Conservation (phyloP, 1,140 invertebrate genomes). For the Ditylenchus dipsaci region DNA sequence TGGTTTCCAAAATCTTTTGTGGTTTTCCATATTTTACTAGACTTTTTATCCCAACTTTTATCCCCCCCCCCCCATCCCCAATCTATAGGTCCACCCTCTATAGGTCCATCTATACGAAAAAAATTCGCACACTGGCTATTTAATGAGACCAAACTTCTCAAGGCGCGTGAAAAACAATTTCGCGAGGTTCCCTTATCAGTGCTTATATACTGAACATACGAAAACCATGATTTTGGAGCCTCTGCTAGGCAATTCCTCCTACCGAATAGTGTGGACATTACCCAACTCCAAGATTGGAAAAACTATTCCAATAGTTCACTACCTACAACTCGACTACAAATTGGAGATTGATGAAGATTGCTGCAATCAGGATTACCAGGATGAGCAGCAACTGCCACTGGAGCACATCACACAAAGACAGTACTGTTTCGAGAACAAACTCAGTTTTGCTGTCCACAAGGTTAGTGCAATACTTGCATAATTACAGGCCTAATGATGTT, state of each 20-base stretch:
- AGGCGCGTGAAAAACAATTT: too few relatives aligned
- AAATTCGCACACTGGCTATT: too few relatives aligned
- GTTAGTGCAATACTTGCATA: too few relatives aligned
- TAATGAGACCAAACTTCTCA: too few relatives aligned
- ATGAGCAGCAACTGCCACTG: not conserved
- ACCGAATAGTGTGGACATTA: constrained; percentile 40
- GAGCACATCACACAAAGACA: constrained; percentile 15
- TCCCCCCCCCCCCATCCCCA: too few relatives aligned
- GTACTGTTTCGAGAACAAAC: constrained; percentile 28
- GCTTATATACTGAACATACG: too few relatives aligned
- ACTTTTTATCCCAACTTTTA: too few relatives aligned
- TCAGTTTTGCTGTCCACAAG: constrained; percentile 30
- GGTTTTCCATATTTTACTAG: too few relatives aligned
- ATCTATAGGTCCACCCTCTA: too few relatives aligned
- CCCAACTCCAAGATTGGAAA: constrained; percentile 14
- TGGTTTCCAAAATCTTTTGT: too few relatives aligned
- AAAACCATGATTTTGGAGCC: constrained; percentile 20
- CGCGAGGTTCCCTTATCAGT: too few relatives aligned
- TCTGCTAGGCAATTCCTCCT: constrained; percentile 37
- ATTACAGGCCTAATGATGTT: constrained; percentile 5
- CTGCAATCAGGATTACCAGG: not conserved
- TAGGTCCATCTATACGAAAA: too few relatives aligned
- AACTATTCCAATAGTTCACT: constrained; percentile 26
- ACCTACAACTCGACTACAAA: constrained; percentile 21
- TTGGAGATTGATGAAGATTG: constrained; percentile 5